A percentile compares a stretch with the other conserved stretches of the same genome.
Evolutionary conservation across 2,113 vertebrate genomes (phyloP).

Genomic region (Empidonax alnorum): DNA sequence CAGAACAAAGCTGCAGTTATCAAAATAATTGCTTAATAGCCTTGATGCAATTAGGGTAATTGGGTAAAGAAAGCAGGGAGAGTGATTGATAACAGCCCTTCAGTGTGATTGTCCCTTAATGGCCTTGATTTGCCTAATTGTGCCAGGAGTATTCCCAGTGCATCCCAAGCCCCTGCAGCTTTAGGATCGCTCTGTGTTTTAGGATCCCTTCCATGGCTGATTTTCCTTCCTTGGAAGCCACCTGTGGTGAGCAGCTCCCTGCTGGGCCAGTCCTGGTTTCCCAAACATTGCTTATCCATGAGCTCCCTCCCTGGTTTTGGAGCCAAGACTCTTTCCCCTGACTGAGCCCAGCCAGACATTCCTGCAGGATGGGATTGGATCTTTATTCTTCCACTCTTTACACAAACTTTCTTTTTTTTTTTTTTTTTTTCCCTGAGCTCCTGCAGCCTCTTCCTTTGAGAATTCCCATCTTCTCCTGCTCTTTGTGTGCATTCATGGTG

Average conservation of each 20-base stretch:
- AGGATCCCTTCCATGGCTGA: not conserved
- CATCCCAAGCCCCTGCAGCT: not conserved
- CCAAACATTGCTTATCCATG: rapidly evolving
- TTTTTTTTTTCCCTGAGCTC: not conserved
- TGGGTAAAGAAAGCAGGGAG: not conserved
- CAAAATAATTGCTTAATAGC: not conserved
- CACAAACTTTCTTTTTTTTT: too few species aligned
- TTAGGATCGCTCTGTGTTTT: too few species aligned
- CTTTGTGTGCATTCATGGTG: rapidly evolving
- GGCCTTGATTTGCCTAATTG: not conserved
- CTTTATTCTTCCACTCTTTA: not conserved
- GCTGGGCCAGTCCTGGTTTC: not conserved
- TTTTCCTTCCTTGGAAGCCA: rapidly evolving
- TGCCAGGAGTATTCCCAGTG: not conserved
- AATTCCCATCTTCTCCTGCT: not conserved
- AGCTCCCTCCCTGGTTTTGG: not conserved
- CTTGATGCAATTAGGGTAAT: not conserved
- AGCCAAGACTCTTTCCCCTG: rapidly evolving
- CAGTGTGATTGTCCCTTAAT: not conserved
- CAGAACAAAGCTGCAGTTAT: not conserved
- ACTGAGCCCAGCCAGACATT: not conserved
- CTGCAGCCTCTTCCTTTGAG: not conserved
- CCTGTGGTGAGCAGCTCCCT: rapidly evolving
- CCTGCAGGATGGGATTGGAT: rapidly evolving
- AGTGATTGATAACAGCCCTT: not conserved